Percentiles rank a stretch among this genome's conserved stretches.
phyloP scores from a whole-genome alignment of 2,888 invertebrate genomes.

The Chouioia cunea region DNA sequence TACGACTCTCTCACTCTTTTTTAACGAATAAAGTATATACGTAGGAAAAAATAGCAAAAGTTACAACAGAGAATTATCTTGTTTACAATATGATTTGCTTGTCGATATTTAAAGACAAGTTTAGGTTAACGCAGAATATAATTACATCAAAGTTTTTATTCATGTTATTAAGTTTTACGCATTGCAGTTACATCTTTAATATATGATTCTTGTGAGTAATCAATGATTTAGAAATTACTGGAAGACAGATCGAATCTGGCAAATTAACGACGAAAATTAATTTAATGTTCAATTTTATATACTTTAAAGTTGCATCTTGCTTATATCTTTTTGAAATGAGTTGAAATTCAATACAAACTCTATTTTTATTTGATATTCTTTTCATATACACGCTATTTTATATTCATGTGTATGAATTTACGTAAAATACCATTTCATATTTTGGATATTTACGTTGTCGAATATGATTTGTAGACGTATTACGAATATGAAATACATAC shows the following conservation, averaged over 20 bases:
- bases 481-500: no score
- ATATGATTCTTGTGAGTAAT: constrained; percentile 9
- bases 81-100: not conserved
- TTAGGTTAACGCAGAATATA: constrained; percentile 28
- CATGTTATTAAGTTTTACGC: constrained; percentile 9
- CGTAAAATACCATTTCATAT: no score
- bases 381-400: no score
- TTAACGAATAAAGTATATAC: not conserved
- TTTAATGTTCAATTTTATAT: no score
- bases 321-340: no score
- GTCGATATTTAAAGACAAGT: constrained; percentile 33
- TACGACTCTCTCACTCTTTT: constrained; percentile 4
- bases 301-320: no score
- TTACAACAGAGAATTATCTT: constrained; percentile 24
- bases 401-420: no score
- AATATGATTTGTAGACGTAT: no score
- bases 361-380: no score
- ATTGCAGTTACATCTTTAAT: constrained; percentile 5
- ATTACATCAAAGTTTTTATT: constrained; percentile 15
- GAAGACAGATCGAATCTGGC: not conserved
- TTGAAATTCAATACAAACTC: no score
- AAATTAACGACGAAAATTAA: no score
- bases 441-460: no score
- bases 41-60: not conserved
- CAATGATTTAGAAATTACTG: not conserved